Evolutionary conservation across 2,113 vertebrate genomes (phyloP).

Genomic region (Lathamus discolor): DNA sequence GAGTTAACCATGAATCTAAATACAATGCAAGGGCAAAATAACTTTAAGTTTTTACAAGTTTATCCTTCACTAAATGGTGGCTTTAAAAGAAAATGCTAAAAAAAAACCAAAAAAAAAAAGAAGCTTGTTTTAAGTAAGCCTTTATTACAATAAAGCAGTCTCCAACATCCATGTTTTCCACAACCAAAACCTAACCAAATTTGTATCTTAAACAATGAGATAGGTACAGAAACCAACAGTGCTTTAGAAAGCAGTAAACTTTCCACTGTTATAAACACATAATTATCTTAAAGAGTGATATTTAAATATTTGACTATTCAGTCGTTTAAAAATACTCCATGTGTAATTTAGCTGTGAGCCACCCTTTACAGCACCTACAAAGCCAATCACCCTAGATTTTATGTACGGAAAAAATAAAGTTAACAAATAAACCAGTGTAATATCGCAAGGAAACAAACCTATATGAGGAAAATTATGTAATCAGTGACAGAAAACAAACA

Average conservation of each 20-base stretch:
- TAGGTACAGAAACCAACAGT: not conserved
- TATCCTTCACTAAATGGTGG: not conserved
- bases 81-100: not conserved
- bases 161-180: not conserved
- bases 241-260: not conserved
- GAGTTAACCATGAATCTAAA: not conserved
- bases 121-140: not conserved
- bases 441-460: not conserved
- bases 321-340: not conserved
- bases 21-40: not conserved
- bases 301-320: not conserved
- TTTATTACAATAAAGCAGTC: not conserved
- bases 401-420: not conserved
- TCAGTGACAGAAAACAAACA: not conserved
- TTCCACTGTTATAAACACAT: not conserved
- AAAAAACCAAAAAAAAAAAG: not conserved
- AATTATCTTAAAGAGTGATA: not conserved
- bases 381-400: not conserved
- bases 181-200: not conserved
- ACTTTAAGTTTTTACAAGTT: not conserved
- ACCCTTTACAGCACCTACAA: not conserved
- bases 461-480: not conserved
- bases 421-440: not conserved
- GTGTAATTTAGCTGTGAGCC: not conserved
- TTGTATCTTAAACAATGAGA: not conserved